Base-by-base conservation (phyloP, 2,888 invertebrate species). In the Xestia c-nigrum region DNA sequence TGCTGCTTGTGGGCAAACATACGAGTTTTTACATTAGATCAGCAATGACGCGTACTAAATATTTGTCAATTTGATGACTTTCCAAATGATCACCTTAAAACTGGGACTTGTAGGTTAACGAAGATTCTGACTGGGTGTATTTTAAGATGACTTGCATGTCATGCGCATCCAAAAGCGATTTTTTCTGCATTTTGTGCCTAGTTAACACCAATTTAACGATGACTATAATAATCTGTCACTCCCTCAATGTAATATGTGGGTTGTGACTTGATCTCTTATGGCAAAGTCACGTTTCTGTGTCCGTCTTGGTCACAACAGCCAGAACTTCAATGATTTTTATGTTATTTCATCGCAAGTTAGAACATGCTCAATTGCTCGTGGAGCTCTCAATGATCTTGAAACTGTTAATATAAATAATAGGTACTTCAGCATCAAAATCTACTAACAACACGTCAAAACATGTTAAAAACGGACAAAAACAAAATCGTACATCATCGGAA, bases 31-130 rank as follows among this genome's bases (percentile, higher is more conserved):
- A 73, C 74, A 63, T 79, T 74, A 68, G 76, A 76, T 83, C 52
- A 66, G 21, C 83, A 73, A 81, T 73, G 84, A 77, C 84, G 52
- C 81, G 77, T 57, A 55, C 47, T 19, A 70, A 61, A 77, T 71
- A 84, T 84, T 84, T 84, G 74, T 55, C 31, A 74, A 65, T 80
- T 76, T 72, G 14, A 67, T 70, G 59, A 84, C 76, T 84, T 84
- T 84, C 81, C 55, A 84, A 84, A 84, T 52, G 61, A 74, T 69
- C 52, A 66, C 43, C 31, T 57, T 57, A 10, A 74, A 80, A 76
- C 65, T 76, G 38, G 70, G n/a, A 66, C 64, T 68, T 24, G 1
- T 61, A 12, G 40, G 1, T 14, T 12, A 67, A 43, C 14, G 12
- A 43, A 63, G 68, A 24, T 24, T 40, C 16, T 63, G 52, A 52